These are phyloP conservation scores for Petrocephalus microphthalmus DNA, from an alignment of 2,113 vertebrate species.

Conservation along the genomic window DNA sequence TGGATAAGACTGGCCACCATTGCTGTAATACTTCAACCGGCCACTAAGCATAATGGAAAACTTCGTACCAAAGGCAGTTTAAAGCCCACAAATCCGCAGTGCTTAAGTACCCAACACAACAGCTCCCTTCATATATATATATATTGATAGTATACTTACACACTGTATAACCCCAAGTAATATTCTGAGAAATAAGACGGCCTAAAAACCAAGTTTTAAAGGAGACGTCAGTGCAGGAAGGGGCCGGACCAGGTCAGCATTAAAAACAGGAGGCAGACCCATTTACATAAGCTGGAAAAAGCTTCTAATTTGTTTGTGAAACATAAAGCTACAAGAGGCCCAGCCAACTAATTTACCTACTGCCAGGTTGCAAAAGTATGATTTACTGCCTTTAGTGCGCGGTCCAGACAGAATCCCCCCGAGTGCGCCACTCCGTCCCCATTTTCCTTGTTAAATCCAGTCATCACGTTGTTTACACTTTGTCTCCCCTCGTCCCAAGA, in stretches of 20 bases:
- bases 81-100: neutral
- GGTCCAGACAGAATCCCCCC: neutral
- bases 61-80: neutral
- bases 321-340: neutral
- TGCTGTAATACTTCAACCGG: neutral
- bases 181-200: neutral
- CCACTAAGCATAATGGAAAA: neutral
- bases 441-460: slow-evolving; percentile 9
- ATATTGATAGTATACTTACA: neutral
- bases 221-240: neutral
- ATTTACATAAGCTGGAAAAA: slow-evolving; percentile 25
- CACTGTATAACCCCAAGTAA: neutral
- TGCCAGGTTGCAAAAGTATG: neutral
- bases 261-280: slow-evolving; percentile 23
- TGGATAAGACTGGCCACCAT: too few species aligned
- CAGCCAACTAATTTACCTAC: slow-evolving; percentile 18
- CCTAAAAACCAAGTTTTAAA: neutral
- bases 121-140: neutral
- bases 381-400: neutral
- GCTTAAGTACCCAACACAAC: neutral
- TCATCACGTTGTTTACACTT: slow-evolving; percentile 15
- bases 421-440: neutral
- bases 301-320: slow-evolving; percentile 20
- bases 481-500: neutral
- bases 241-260: slow-evolving; percentile 27